Evolutionary conservation across 2,888 invertebrate species (phyloP).

Genomic region (Oxytorus armatus): DNA sequence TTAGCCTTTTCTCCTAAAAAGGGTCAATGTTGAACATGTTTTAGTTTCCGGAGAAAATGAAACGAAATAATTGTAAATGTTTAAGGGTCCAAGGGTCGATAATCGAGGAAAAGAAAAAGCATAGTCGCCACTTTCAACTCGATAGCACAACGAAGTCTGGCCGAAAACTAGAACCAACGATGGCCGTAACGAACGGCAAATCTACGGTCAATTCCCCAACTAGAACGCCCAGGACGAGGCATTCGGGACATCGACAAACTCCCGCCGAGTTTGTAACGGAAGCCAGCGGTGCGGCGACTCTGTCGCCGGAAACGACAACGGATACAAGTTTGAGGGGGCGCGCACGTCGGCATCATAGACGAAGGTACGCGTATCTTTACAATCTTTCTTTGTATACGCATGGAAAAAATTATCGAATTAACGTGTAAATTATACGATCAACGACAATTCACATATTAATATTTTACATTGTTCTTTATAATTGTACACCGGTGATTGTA

Average conservation of each 20-base stretch:
- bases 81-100: constrained; percentile 64
- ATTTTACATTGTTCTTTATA: too few relatives aligned
- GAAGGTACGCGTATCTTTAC: constrained; percentile 69
- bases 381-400: neutral
- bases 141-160: constrained; percentile 46
- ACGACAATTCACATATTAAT: too few relatives aligned
- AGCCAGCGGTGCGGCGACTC: constrained; percentile 50
- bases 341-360: constrained; percentile 79
- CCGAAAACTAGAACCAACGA: constrained; percentile 28
- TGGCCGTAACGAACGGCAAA: constrained; percentile 26
- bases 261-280: constrained; percentile 57
- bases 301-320: constrained; percentile 67
- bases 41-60: neutral
- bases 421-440: too few relatives aligned
- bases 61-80: neutral
- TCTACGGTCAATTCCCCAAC: constrained; percentile 59
- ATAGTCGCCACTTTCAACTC: constrained; percentile 53
- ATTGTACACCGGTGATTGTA: too few relatives aligned
- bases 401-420: too few relatives aligned
- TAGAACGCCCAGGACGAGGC: constrained; percentile 70
- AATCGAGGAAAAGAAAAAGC: constrained; percentile 55
- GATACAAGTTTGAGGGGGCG: constrained; percentile 66
- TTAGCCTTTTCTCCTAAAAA: too few relatives aligned
- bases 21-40: too few relatives aligned
- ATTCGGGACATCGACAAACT: constrained; percentile 69